Evolutionary conservation across 2,113 vertebrate species (phyloP).

Genomic region (Microtus richardsoni): DNA sequence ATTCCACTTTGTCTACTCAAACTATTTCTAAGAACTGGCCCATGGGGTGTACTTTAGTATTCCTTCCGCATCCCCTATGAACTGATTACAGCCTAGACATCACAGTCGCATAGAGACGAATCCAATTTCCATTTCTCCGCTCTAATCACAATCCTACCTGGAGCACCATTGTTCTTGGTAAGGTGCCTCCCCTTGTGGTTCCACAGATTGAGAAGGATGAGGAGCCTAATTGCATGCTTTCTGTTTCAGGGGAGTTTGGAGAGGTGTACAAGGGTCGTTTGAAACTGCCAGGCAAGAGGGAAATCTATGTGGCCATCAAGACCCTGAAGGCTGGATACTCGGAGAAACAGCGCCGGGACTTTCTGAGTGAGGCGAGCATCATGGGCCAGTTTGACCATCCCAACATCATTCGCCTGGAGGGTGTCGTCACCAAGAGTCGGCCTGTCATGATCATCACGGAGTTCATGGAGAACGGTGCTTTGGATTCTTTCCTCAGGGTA

Average conservation of each 20-base stretch:
- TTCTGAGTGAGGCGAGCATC: constrained; percentile 98
- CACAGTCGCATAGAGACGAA: background rate
- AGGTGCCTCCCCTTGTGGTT: background rate
- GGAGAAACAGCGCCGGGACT: constrained; percentile 97
- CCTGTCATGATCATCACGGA: constrained; percentile 99
- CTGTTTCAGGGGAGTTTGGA: constrained; percentile 95
- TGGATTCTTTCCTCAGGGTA: constrained; percentile 98
- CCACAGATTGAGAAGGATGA: background rate
- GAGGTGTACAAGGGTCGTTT: constrained; percentile 98
- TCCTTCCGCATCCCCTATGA: constrained; percentile 16
- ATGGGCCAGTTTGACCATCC: constrained; percentile 99
- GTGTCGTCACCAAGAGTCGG: constrained; percentile 98
- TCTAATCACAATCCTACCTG: constrained; percentile 44
- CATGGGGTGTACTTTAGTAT: background rate
- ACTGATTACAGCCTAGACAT: background rate
- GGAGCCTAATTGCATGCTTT: constrained; percentile 19
- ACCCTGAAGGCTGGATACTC: constrained; percentile 97
- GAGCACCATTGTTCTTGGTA: background rate
- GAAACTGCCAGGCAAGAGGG: constrained; percentile 96
- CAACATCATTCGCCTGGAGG: constrained; percentile 98
- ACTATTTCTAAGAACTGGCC: background rate
- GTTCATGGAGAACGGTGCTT: constrained; percentile 99
- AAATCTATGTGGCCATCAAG: constrained; percentile 99
- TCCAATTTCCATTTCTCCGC: background rate
- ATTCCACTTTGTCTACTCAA: background rate